phyloP scores from a whole-genome alignment of 2,113 vertebrate genomes.

The Enhydra lutris region DNA sequence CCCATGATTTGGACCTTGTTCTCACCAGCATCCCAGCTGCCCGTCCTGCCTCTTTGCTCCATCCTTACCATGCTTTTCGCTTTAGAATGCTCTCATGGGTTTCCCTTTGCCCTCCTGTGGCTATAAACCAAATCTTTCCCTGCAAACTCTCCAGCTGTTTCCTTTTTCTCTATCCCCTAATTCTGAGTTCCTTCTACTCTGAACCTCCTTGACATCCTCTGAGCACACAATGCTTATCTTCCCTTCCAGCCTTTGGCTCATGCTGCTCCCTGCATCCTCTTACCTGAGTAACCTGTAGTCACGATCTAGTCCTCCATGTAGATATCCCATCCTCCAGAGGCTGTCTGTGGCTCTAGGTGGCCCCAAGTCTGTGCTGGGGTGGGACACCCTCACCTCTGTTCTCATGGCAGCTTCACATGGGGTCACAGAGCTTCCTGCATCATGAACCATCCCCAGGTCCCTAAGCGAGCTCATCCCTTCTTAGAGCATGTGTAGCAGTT shows the following conservation, averaged over 20 bases:
- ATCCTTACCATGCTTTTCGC: accelerated
- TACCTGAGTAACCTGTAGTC: background rate
- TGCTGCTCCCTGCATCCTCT: background rate
- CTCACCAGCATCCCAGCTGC: background rate
- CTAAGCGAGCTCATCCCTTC: accelerated
- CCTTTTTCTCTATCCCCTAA: background rate
- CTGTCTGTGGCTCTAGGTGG: background rate
- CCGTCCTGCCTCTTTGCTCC: accelerated
- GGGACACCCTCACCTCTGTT: background rate
- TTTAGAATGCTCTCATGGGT: too few species aligned
- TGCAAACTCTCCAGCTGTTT: background rate
- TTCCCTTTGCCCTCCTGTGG: background rate
- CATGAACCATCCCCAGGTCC: background rate
- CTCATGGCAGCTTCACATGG: background rate
- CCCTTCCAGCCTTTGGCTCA: background rate
- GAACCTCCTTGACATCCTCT: background rate
- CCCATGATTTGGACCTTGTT: background rate
- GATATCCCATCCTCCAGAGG: background rate
- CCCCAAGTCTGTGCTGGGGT: background rate
- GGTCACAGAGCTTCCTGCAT: accelerated
- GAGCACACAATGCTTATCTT: background rate
- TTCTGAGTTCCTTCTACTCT: background rate
- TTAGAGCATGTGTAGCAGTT: too few species aligned
- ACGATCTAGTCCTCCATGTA: accelerated
- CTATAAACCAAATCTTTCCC: background rate